Percentiles rank a stretch among this genome's conserved stretches.
Evolutionary conservation across 2,888 invertebrate genomes (phyloP).

Genomic region (Nomada lathburiana): DNA sequence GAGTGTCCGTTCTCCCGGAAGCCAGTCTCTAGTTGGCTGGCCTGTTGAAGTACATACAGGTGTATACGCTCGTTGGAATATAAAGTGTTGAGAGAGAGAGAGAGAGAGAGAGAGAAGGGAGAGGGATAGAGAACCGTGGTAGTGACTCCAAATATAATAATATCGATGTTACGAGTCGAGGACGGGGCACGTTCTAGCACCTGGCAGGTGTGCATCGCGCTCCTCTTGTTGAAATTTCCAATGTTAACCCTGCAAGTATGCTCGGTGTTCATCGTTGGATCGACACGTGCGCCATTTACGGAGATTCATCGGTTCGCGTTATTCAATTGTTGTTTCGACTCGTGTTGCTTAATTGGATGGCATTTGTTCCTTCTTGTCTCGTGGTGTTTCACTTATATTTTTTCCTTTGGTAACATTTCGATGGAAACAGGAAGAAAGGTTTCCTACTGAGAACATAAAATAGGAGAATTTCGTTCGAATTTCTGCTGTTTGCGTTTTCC

Average conservation of each 20-base stretch:
- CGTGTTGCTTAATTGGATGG: conserved; percentile 10
- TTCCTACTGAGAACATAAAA: no score
- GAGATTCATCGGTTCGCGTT: neutral
- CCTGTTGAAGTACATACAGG: neutral
- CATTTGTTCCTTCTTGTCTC: neutral
- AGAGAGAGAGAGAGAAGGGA: neutral
- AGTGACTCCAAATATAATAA: conserved; percentile 60
- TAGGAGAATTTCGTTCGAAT: no score
- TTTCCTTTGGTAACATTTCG: neutral
- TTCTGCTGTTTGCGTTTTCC: no score
- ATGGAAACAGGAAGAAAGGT: no score
- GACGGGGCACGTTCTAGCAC: conserved; percentile 48
- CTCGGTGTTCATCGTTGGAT: neutral
- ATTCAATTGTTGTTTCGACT: neutral
- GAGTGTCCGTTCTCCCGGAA: neutral
- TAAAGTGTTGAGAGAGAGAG: neutral
- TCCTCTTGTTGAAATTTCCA: conserved; percentile 14
- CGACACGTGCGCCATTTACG: neutral
- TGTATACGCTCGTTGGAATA: neutral
- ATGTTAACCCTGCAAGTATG: neutral
- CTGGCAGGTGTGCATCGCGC: conserved; percentile 48
- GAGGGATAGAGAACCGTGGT: neutral
- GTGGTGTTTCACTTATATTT: neutral
- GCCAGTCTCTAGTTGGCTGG: neutral
- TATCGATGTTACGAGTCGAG: conserved; percentile 48